phyloP scores from a whole-genome alignment of 2,113 vertebrate species.

The Jacana jacana region DNA sequence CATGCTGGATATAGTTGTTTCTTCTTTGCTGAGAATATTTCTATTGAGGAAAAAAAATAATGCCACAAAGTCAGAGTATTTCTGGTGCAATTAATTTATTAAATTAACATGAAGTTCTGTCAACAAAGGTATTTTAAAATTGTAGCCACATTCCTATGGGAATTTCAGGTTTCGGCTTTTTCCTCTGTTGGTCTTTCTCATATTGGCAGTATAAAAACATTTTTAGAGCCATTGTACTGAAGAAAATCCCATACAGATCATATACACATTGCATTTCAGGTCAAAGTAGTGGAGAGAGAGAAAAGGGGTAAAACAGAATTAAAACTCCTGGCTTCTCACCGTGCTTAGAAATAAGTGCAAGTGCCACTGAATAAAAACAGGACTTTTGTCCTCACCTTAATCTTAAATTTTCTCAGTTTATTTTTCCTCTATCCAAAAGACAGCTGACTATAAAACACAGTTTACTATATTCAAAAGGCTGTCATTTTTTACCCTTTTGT shows the following conservation, averaged over 20 bases:
- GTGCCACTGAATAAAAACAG: background rate
- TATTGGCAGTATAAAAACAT: background rate
- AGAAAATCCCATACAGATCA: background rate
- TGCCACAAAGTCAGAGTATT: background rate
- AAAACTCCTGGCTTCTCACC: background rate
- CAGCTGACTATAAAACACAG: background rate
- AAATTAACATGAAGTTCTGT: background rate
- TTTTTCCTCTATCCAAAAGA: background rate
- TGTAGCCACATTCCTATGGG: background rate
- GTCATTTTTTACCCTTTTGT: background rate
- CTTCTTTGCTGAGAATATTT: background rate
- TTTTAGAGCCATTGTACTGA: background rate
- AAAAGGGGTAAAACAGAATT: background rate
- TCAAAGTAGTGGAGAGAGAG: background rate
- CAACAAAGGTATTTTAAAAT: background rate
- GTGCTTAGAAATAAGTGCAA: background rate
- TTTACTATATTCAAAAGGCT: background rate
- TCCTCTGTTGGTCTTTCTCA: background rate
- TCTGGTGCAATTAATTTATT: background rate
- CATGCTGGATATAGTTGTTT: background rate
- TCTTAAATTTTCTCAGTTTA: background rate
- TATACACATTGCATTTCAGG: background rate
- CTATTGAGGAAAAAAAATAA: background rate
- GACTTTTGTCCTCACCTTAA: background rate
- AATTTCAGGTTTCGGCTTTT: background rate